phyloP scores from a whole-genome alignment of 2,888 invertebrate species.

The Chalcis sispes region DNA sequence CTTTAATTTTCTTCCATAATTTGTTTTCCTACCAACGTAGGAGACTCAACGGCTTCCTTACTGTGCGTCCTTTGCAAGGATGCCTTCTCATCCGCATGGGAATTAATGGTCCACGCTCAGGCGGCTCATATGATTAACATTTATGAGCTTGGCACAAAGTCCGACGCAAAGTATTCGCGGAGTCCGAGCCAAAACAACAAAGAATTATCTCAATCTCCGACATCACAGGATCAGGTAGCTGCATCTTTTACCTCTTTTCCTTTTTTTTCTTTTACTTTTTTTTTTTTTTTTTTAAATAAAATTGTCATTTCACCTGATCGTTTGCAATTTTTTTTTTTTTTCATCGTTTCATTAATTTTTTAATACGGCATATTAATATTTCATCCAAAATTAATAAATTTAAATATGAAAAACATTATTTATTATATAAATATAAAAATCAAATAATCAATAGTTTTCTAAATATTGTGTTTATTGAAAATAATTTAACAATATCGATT shows the following conservation, averaged over 20 bases:
- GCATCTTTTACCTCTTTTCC: too few relatives aligned
- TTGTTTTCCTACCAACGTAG: conserved; percentile 38
- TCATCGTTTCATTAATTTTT: too few relatives aligned
- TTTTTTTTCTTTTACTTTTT: background rate
- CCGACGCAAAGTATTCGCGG: conserved; percentile 68
- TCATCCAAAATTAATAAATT: too few relatives aligned
- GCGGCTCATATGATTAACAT: conserved; percentile 83
- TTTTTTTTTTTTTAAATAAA: background rate
- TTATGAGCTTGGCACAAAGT: conserved; percentile 79
- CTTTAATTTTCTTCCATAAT: background rate
- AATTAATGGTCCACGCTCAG: conserved; percentile 83
- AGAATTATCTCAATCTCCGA: conserved; percentile 68
- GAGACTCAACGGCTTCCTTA: conserved; percentile 77
- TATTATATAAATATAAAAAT: too few relatives aligned
- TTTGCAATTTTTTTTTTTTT: too few relatives aligned
- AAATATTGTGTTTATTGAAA: too few relatives aligned
- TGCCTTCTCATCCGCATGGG: conserved; percentile 82
- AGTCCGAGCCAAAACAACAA: conserved; percentile 69
- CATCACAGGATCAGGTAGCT: conserved; percentile 54
- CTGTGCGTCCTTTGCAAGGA: conserved; percentile 83
- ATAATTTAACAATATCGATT: too few relatives aligned
- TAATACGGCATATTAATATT: too few relatives aligned
- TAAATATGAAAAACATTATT: too few relatives aligned
- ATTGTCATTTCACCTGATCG: too few relatives aligned
- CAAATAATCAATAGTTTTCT: too few relatives aligned